Evolutionary conservation across 2,797 vertebrate genomes (phyloP).

Genomic region (Myotis myotis): DNA sequence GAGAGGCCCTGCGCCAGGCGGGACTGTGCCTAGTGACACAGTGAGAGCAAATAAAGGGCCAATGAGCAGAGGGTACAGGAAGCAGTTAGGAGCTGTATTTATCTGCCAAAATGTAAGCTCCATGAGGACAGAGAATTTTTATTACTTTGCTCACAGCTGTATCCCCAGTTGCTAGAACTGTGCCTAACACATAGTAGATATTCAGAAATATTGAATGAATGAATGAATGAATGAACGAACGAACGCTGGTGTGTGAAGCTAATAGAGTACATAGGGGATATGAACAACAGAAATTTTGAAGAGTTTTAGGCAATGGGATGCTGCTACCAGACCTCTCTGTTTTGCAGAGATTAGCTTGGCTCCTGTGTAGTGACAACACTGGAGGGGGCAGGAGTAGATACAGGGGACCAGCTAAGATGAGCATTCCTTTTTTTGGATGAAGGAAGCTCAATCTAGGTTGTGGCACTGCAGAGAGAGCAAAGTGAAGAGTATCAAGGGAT

Average conservation of each 20-base stretch:
- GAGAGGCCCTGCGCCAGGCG: background rate
- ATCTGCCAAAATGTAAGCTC: background rate
- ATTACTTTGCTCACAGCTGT: background rate
- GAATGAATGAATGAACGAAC: background rate
- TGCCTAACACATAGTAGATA: background rate
- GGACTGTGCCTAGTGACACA: background rate
- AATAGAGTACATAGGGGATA: background rate
- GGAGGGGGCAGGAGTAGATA: background rate
- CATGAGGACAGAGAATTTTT: background rate
- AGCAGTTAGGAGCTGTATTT: background rate
- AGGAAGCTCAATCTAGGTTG: background rate
- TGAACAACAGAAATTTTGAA: background rate
- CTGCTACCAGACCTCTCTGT: background rate
- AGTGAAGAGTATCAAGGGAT: background rate
- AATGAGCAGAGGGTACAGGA: background rate
- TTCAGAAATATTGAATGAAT: background rate
- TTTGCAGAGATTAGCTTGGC: background rate
- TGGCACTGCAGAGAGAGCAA: background rate
- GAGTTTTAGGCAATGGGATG: background rate
- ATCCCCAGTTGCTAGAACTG: background rate
- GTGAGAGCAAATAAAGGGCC: background rate
- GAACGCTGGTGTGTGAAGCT: background rate
- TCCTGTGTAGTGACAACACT: background rate
- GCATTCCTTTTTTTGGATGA: background rate
- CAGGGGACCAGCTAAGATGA: background rate